Evolutionary conservation across 1,140 invertebrate genomes (phyloP), one percentile per base, ranked within the genome.

Genomic region (Drosophila sechellia): DNA sequence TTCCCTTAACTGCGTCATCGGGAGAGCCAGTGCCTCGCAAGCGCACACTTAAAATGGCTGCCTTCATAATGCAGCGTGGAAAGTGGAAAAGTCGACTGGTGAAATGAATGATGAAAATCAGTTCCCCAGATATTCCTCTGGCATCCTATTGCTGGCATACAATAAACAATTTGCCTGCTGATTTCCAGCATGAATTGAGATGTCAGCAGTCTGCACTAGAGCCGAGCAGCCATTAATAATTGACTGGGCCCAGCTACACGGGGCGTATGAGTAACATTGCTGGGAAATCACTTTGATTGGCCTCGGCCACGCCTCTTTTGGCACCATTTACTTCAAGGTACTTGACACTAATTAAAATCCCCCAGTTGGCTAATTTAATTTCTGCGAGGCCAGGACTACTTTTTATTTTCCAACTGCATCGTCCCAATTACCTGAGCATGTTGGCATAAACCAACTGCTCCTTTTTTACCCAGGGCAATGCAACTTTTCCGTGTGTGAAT

Each of bases 21-120:
- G 58, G 61, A 53, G 65, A 45, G 20, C 35, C 53, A 56, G 31
- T 37, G 40, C 31, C 58, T 25, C 34, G 27, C 31, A 58, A 31
- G 39, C 11, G 15, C 15, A 42, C 34, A 42, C 39, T 20, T 34
- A 45, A 39, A 50, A 25, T 15, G 17, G 40, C 39, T 50, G 57
- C 77, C 57, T 81, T 81, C 81, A 86, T 86, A 87, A 87, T 86
- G 87, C 83, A 86, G 70, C 69, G 75, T 72, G 58, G 63, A 65
- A 79, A 77, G 46, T 74, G 74, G 53, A 81, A 78, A 66, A 85
- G 72, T 64, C 52, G 40, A 40, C 50, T 50, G 25, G 59, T 63
- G 66, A 89, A 87, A 87, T 87, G 68, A 87, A 87, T 84, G 83
- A 89, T 87, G 76, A 68, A 79, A 89, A 84, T 83, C 80, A 84